These are phyloP conservation scores for Leptodactylus fallax DNA, from an alignment of 2,797 vertebrate species.

Conservation along the genomic window DNA sequence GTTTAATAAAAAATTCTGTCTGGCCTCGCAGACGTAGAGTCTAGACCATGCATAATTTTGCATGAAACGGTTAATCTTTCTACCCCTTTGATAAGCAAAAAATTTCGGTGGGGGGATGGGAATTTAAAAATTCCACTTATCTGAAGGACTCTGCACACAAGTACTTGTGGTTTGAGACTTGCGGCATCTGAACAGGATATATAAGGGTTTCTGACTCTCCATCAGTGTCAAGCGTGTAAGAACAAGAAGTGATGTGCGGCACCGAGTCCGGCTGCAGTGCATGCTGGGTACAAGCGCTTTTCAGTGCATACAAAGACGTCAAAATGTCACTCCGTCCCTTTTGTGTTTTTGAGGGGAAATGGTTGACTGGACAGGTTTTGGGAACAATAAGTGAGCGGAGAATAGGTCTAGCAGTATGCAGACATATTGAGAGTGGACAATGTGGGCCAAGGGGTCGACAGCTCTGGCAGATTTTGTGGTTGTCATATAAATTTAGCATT, in stretches of 20 bases:
- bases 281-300: conserved; percentile 11
- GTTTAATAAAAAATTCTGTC: no score
- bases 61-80: conserved; percentile 9
- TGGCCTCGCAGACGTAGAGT: no score
- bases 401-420: not conserved
- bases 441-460: not conserved
- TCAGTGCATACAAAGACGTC: conserved; percentile 15
- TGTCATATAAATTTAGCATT: not conserved
- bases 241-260: not conserved
- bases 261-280: not conserved
- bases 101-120: not conserved
- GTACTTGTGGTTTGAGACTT: conserved; percentile 30
- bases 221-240: conserved; percentile 3
- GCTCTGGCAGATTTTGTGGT: not conserved
- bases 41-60: not conserved
- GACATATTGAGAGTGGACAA: not conserved
- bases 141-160: conserved; percentile 40
- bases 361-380: not conserved
- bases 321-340: not conserved
- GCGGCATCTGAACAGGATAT: conserved; percentile 38
- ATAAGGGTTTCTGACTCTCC: conserved; percentile 61
- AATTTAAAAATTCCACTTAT: conserved; percentile 32
- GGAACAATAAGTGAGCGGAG: not conserved
- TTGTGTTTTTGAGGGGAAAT: not conserved
- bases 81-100: not conserved